Conservation (phyloP, 1,140 invertebrate species). For the Penaeus japonicus region DNA sequence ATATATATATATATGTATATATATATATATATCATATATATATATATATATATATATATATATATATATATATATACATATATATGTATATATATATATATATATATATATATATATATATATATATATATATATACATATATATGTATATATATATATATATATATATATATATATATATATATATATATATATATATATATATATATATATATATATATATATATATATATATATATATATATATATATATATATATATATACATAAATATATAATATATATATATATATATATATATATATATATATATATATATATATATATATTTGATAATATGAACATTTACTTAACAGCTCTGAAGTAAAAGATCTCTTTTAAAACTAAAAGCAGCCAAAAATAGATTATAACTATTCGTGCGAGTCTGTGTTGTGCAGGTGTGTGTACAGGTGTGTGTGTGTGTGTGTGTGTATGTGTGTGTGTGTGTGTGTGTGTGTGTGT, state of each 20-base stretch:
- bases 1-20: neutral
- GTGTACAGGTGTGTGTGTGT: no score
- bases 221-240: neutral
- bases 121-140: no score
- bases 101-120: neutral
- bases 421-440: no score
- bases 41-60: neutral
- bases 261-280: neutral
- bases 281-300: neutral
- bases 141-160: no score
- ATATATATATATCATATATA: no score
- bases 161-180: neutral
- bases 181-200: neutral
- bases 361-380: no score
- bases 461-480: no score
- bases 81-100: conserved; percentile 2
- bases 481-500: no score
- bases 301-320: conserved; percentile 6
- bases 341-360: no score
- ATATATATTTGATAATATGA: neutral
- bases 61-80: neutral
- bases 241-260: neutral
- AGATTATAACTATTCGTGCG: no score
- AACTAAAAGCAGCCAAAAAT: no score
- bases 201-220: neutral